phyloP scores from a whole-genome alignment of 2,113 vertebrate species.

The Lampris megalopsis region DNA sequence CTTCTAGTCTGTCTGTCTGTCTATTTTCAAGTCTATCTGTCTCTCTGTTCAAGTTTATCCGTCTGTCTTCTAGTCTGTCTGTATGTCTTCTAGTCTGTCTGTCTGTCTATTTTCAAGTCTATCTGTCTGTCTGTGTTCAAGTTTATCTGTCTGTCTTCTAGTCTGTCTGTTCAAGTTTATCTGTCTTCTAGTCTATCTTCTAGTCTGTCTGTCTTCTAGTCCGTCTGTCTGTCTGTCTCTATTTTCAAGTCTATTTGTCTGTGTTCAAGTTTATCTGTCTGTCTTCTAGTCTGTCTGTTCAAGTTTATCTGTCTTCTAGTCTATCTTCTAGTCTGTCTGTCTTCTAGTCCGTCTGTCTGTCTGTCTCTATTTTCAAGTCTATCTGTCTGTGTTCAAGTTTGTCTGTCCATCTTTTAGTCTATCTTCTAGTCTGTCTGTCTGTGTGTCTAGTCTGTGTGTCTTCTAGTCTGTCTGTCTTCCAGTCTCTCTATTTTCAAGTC shows the following conservation, averaged over 20 bases:
- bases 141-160: not conserved
- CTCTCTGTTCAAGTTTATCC: not conserved
- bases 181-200: constrained; percentile 16
- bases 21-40: too few relatives aligned
- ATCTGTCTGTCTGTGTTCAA: constrained; percentile 5
- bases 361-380: not conserved
- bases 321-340: not conserved
- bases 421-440: constrained; percentile 1
- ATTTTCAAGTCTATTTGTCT: constrained; percentile 7
- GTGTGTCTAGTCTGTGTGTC: constrained; percentile 10
- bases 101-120: constrained; percentile 25
- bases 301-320: not conserved
- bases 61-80: not conserved
- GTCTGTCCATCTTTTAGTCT: not conserved
- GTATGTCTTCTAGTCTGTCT: constrained; percentile 8
- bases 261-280: not conserved
- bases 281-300: not conserved
- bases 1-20: not conserved
- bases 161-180: not conserved
- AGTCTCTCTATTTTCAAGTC: too few relatives aligned
- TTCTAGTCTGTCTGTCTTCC: constrained; percentile 3
- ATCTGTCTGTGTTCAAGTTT: not conserved
- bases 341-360: constrained; percentile 17
- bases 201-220: not conserved
- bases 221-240: constrained; percentile 1